Conservation (phyloP, 1,140 invertebrate species). For the Chelonus insularis region DNA sequence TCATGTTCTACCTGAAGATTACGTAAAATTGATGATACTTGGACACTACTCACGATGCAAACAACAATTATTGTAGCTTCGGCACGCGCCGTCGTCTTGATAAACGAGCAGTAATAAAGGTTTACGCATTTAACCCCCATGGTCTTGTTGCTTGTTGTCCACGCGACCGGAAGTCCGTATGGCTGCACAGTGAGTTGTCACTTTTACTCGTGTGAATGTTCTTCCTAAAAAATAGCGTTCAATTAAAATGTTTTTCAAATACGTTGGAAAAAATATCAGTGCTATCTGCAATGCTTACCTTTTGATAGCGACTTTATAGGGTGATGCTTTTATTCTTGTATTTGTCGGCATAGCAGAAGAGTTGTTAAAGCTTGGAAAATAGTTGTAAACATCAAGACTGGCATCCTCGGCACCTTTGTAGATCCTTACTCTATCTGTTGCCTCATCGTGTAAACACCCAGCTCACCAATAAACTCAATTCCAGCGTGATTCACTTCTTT, state of each 20-base stretch:
- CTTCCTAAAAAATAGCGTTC: no score
- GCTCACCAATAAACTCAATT: background rate
- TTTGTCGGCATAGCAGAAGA: background rate
- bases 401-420: constrained; percentile 13
- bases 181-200: background rate
- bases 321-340: constrained; percentile 13
- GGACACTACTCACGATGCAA: background rate
- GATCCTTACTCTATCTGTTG: background rate
- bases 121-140: constrained; percentile 17
- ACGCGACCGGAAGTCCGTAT: constrained; percentile 19
- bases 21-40: no score
- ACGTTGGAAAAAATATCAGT: no score
- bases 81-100: constrained; percentile 21
- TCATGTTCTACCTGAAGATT: no score
- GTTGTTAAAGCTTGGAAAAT: constrained; percentile 2
- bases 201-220: background rate
- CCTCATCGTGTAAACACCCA: background rate
- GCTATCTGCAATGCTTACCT: no score
- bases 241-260: background rate
- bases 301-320: no score
- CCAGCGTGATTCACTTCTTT: background rate
- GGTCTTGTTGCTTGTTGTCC: background rate
- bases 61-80: background rate
- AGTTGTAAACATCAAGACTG: constrained; percentile 7
- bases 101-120: constrained; percentile 16